Evolutionary conservation across 2,797 vertebrate genomes (phyloP).

Genomic region (Erpetoichthys calabaricus): DNA sequence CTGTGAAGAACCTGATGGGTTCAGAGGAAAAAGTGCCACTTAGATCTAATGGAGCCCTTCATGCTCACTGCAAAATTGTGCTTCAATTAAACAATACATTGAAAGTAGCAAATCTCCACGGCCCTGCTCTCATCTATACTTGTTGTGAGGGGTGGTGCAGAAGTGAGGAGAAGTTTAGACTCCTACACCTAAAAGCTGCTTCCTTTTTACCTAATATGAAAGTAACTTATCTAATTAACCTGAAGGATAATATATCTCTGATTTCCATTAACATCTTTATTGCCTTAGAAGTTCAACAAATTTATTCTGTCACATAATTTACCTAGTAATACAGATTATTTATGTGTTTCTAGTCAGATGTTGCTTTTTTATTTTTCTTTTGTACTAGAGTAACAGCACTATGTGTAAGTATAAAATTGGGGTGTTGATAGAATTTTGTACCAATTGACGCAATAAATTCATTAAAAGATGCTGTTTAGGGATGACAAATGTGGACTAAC

Average conservation of each 20-base stretch:
- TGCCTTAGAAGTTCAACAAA: too few species aligned
- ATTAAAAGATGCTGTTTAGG: too few species aligned
- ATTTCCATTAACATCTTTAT: too few species aligned
- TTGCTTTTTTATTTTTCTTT: too few species aligned
- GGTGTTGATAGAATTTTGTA: too few species aligned
- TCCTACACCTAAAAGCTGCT: background rate
- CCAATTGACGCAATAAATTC: too few species aligned
- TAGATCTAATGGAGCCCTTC: conserved; percentile 22
- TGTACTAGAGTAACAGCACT: too few species aligned
- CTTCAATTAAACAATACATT: conserved; percentile 22
- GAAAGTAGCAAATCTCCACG: conserved; percentile 16
- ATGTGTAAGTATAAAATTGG: too few species aligned
- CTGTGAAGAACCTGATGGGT: conserved; percentile 16
- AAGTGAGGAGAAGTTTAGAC: conserved; percentile 11
- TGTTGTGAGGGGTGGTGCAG: conserved; percentile 8
- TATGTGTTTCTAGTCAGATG: too few species aligned
- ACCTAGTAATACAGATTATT: too few species aligned
- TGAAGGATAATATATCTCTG: background rate
- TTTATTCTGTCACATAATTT: too few species aligned
- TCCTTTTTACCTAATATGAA: conserved; percentile 1
- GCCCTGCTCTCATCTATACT: conserved; percentile 1
- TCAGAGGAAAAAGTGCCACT: conserved; percentile 15
- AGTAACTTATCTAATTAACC: background rate
- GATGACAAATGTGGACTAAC: too few species aligned
- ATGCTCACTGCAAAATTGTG: conserved; percentile 21